Base-by-base conservation (phyloP, 2,888 invertebrate species). In the Heliconius aoede region DNA sequence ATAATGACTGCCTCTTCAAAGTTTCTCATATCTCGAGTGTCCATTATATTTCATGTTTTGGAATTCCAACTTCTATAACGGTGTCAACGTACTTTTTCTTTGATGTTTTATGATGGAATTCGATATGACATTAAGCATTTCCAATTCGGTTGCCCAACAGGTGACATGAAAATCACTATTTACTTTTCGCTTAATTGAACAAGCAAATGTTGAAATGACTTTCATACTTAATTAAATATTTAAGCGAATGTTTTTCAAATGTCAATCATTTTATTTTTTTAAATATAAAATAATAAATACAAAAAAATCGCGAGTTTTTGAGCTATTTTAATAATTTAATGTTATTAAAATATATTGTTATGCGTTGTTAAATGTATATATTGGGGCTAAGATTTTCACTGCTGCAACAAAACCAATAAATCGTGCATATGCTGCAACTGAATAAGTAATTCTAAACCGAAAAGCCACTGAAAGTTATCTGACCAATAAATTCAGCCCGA, bases 1-100 rank as follows among this genome's bases (percentile, higher is more conserved):
- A 92, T 92, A 93, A 93, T 91, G 91, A 92, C 89, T 91, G 89
- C 85, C 88, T 91, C 91, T 92, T 91, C 89, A 91, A 88, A 87
- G 89, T 88, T 90, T 91, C 91, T 90, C 91, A 90, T 90, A 89
- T 89, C 86, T 88, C 84, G 80, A 83, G 86, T 86, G 85, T 87
- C 88, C 90, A 89, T 90, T 88, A 88, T 86, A 84, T 85, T 81
- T 84, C 83, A 86, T 89, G 88, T 90, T 90, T 90, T 89, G 83
- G 86, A 84, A 84, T 85, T 85, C 84, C 84, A 84, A 88, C 87
- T 87, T 88, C 86, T 88, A 83, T 85, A 84, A 83, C 81, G 71
- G 85, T 87, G 90, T 90, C 89, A 88, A 86, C 87, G 90, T 83
- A 89, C 88, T 86, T 76, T 85, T 81, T 83, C 90, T 93, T 94